A percentile compares a stretch with the other conserved stretches of the same genome.
Evolutionary conservation across 1,140 invertebrate species (phyloP).

Genomic region (Grapholita molesta): DNA sequence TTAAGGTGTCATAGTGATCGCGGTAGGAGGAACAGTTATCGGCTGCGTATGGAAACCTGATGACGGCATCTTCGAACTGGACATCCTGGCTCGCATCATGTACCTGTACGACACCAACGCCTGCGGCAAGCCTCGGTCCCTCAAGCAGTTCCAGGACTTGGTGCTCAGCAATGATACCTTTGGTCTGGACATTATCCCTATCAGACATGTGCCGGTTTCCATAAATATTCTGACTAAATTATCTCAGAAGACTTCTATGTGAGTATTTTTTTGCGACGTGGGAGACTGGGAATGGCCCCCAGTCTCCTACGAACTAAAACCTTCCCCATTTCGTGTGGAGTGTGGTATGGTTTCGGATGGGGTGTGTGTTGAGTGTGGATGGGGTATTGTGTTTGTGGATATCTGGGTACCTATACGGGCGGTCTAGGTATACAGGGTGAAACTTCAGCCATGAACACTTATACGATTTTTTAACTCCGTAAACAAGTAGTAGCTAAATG

Average conservation of each 20-base stretch:
- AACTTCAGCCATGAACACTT: too few species aligned
- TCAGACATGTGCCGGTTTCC: slow-evolving; percentile 40
- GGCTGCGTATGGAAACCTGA: slow-evolving; percentile 52
- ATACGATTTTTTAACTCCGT: too few species aligned
- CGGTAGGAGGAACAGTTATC: slow-evolving; percentile 37
- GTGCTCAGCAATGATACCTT: slow-evolving; percentile 43
- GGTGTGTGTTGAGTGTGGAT: too few species aligned
- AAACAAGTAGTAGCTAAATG: too few species aligned
- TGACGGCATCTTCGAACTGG: slow-evolving; percentile 35
- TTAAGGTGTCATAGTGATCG: slow-evolving; percentile 47
- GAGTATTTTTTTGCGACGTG: slow-evolving; percentile 5
- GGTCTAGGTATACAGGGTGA: too few species aligned
- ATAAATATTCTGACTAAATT: slow-evolving; percentile 45
- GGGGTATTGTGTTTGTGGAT: too few species aligned
- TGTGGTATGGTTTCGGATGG: too few species aligned
- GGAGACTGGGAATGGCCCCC: too few species aligned
- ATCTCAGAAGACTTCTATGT: slow-evolving; percentile 52
- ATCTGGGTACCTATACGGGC: too few species aligned
- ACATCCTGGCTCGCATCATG: slow-evolving; percentile 56
- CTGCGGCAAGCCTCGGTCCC: slow-evolving; percentile 39
- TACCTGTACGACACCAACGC: slow-evolving; percentile 56
- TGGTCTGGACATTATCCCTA: slow-evolving; percentile 39
- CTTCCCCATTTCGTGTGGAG: too few species aligned
- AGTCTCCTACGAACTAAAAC: too few species aligned
- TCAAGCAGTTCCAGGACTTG: slow-evolving; percentile 34